Base-by-base conservation (phyloP, 2,888 invertebrate genomes). In the Drosophila macrospina region DNA sequence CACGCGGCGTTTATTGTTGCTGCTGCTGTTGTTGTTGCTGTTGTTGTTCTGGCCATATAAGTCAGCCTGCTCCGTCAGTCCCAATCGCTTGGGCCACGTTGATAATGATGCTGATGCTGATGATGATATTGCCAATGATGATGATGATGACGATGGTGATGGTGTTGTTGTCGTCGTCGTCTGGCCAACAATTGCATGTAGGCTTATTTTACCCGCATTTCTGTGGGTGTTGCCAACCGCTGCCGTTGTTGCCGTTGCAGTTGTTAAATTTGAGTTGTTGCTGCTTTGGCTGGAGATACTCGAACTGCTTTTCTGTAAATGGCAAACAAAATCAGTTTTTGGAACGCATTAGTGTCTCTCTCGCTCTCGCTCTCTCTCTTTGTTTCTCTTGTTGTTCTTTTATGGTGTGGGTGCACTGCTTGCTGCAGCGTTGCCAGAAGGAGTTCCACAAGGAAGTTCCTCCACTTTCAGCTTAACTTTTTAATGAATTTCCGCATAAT, bases 231-330 rank as follows among this genome's bases (percentile, higher is more conserved):
- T 88, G 73, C 80, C 76, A 80, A 81, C 68, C 69, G 69, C 57
- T 56, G 65, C 50, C 69, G 80, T 48, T 34, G 42, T 32, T 39
- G 47, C 57, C 32, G 59, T 8, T 76, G 78, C 54, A 83, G 83
- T 86, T 83, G 83, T 77, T 80, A 83, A 77, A 74, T 86, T 86
- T 73, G 90, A 89, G 79, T 80, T 91, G 85, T 81, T 91, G 78
- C 89, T 90, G 88, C 88, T 90, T 71, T 87, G 89, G 69, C 90
- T 91, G 72, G 91, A 90, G 74, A 90, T 89, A 82, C 91, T 91
- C 84, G 91, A 90, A 69, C 86, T 91, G 86, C 91, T 91, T 89
- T 91, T 91, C 91, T 91, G 88, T 88, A 84, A 84, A 82, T 83
- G 86, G 83, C 66, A 70, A 67, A 39, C 62, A 79, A 80, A 72